Evolutionary conservation across 2,797 vertebrate genomes (phyloP).

Genomic region (Xiphorhynchus erythropygius): DNA sequence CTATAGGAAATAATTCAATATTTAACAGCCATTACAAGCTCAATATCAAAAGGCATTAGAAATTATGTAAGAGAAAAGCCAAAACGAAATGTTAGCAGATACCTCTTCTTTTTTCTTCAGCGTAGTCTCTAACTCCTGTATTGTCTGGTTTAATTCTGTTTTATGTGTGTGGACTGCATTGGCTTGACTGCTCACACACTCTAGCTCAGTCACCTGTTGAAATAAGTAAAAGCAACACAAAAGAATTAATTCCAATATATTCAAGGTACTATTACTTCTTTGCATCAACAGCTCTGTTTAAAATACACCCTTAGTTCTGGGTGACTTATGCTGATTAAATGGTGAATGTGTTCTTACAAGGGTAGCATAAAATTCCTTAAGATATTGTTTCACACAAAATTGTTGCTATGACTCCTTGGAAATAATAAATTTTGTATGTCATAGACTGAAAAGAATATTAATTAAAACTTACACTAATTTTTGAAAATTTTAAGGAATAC

Average conservation of each 20-base stretch:
- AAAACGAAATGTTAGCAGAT: not conserved
- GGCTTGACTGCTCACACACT: slow-evolving; percentile 95
- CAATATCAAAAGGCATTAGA: not conserved
- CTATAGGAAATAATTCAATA: not conserved
- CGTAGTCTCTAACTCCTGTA: slow-evolving; percentile 91
- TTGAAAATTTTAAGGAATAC: not conserved
- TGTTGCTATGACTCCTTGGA: not conserved
- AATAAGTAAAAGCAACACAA: slow-evolving; percentile 18
- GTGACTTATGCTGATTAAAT: not conserved
- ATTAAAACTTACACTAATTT: not conserved
- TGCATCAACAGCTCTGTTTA: not conserved
- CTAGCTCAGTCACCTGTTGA: slow-evolving; percentile 93
- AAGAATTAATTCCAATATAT: not conserved
- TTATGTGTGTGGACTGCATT: slow-evolving; percentile 96
- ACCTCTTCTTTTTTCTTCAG: slow-evolving; percentile 97
- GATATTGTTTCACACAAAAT: not conserved
- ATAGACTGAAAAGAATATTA: not conserved
- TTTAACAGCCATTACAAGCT: not conserved
- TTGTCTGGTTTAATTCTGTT: slow-evolving; percentile 96
- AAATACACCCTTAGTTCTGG: not conserved
- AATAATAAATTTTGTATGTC: not conserved
- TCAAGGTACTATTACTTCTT: not conserved
- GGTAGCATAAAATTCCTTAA: not conserved
- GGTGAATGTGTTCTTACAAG: not conserved
- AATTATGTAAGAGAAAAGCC: not conserved